Evolutionary conservation across 1,140 invertebrate species (phyloP).

Genomic region (Caerostris darwini): DNA sequence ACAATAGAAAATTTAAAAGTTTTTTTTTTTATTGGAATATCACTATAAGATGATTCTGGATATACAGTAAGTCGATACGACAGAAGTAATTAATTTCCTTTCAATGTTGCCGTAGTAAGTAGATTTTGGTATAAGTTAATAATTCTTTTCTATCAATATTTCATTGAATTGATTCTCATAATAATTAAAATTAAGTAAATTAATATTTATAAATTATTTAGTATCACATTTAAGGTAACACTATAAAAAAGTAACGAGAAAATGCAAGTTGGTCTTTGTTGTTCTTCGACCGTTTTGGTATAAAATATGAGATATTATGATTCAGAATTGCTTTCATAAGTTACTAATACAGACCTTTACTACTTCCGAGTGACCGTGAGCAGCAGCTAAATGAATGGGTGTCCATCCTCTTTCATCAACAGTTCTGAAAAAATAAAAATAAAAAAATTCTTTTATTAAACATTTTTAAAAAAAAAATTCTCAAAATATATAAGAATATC

Average conservation of each 20-base stretch:
- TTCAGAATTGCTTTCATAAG: background rate
- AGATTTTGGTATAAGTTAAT: no score
- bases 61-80: no score
- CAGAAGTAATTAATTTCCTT: no score
- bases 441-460: background rate
- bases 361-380: constrained; percentile 92
- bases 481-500: background rate
- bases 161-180: no score
- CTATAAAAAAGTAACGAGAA: no score
- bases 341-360: constrained; percentile 73
- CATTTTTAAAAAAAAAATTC: background rate
- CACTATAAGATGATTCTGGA: no score
- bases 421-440: constrained; percentile 84
- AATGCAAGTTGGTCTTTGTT: background rate
- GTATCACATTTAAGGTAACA: no score
- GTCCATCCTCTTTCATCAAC: constrained; percentile 88
- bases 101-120: no score
- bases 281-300: background rate
- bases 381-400: constrained; percentile 95
- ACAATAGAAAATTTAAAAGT: background rate
- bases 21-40: no score
- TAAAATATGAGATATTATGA: background rate
- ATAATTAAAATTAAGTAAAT: no score
- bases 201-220: no score
- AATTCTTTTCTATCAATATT: no score